Base-by-base conservation (phyloP, 2,797 vertebrate species). In the Pseudotriccus pelzelni region DNA sequence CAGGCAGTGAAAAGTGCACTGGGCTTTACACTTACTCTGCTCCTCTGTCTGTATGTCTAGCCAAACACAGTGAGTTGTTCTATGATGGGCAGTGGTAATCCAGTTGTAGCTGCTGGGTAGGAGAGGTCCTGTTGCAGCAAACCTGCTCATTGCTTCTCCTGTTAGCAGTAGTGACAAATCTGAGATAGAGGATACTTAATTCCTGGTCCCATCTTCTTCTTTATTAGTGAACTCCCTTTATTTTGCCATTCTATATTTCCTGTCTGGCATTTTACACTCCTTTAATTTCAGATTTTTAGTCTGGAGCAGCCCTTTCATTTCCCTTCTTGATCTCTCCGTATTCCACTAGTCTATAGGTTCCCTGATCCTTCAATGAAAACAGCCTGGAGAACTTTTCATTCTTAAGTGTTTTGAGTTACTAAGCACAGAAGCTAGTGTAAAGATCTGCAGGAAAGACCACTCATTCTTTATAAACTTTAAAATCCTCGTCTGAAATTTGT, bases 41-140 rank as follows among this genome's bases (percentile, higher is more conserved):
- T 70, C 23, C 2, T 3, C 50, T 14, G 16, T 39, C 34, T 4
- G 0, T 47, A 24, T 47, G 23, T 80, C 59, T 1, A 36, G 52
- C 43, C 50, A 44, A 16, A 7, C 3, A 1, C 25, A n/a, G 4
- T 1, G 30, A 43, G 32, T n/a, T 50, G 34, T n/a, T 23, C 2
- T 2, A 21, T 18, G 39, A 36, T 23, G n/a, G 18, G 36, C 0
- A 2, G 9, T 56, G 37, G 2, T 44, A 25, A 41, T 34, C 16
- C 15, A n/a, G 8, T 28, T 56, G 22, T 53, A 74, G 41, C 30
- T 85, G 37, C 28, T 20, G 15, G 6, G 14, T 59, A 28, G 41
- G 23, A 89, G 28, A 41, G 12, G 7, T 59, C 27, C 52, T 69
- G 16, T 34, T 59, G 49, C 47, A 15, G 15, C 28, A 16, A 34